Conservation (phyloP, 2,113 vertebrate species). For the Sceloporus tristichus region DNA sequence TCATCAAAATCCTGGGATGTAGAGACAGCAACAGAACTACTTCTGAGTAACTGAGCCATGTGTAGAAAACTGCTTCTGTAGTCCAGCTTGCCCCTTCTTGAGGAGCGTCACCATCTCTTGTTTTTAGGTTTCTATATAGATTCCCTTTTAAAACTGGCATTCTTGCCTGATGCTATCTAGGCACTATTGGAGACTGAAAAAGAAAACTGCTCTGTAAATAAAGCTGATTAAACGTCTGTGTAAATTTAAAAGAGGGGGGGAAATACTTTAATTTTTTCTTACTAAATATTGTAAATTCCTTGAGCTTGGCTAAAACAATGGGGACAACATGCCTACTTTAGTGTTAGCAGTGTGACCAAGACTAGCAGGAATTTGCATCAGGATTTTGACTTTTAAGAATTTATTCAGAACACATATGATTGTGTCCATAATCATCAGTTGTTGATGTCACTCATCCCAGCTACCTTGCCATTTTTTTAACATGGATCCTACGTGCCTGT, state of each 20-base stretch:
- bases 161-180: conserved; percentile 86
- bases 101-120: conserved; percentile 85
- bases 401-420: conserved; percentile 78
- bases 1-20: conserved; percentile 99
- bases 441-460: conserved; percentile 81
- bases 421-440: conserved; percentile 78
- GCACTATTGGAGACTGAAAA: conserved; percentile 88
- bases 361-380: conserved; percentile 83
- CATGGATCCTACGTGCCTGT: conserved; percentile 85
- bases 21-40: conserved; percentile 97
- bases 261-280: conserved; percentile 92
- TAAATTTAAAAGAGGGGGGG: conserved; percentile 85
- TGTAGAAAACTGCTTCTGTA: conserved; percentile 78
- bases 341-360: conserved; percentile 81
- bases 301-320: conserved; percentile 86
- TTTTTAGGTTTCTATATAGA: conserved; percentile 91
- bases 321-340: conserved; percentile 80
- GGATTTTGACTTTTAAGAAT: conserved; percentile 78
- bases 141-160: conserved; percentile 86
- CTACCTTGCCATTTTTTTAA: conserved; percentile 82
- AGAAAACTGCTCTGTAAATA: conserved; percentile 93
- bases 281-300: conserved; percentile 89
- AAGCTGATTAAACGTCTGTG: conserved; percentile 95
- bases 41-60: conserved; percentile 94
- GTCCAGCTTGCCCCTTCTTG: conserved; percentile 80